These are phyloP conservation scores for Amblyjoppa fuscipennis DNA, from an alignment of 2,888 invertebrate genomes.

Conservation along the genomic window DNA sequence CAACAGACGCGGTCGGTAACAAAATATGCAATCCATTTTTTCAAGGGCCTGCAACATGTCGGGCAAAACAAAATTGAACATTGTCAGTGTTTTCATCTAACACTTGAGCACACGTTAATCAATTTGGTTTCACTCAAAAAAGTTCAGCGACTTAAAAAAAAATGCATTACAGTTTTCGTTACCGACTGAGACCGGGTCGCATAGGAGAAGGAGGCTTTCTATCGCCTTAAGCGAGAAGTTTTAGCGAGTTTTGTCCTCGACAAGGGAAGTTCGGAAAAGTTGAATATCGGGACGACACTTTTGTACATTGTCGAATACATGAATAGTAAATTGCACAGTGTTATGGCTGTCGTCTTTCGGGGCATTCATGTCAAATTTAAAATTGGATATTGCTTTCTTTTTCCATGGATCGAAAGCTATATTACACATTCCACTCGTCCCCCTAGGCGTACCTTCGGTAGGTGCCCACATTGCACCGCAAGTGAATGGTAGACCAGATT, in stretches of 20 bases:
- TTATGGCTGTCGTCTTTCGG: not conserved
- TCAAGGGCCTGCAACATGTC: not conserved
- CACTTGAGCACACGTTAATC: not conserved
- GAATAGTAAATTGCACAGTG: not conserved
- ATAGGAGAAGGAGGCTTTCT: too few relatives aligned
- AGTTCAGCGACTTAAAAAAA: too few relatives aligned
- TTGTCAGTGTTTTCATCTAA: not conserved
- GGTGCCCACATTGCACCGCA: not conserved
- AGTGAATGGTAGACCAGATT: not conserved
- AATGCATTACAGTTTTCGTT: too few relatives aligned
- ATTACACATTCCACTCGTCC: not conserved
- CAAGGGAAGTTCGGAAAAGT: not conserved
- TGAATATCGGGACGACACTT: not conserved
- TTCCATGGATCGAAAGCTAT: not conserved
- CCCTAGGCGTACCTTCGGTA: not conserved
- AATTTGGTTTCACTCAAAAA: too few relatives aligned
- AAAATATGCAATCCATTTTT: not conserved
- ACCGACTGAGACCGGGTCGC: too few relatives aligned
- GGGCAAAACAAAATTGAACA: not conserved
- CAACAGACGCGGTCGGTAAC: too few relatives aligned
- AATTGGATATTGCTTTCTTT: not conserved
- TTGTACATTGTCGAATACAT: not conserved
- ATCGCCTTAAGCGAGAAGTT: not conserved
- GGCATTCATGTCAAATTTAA: not conserved
- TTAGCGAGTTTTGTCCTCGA: not conserved